Conservation (phyloP, 2,888 invertebrate species). For the Cataglyphis cursor region DNA sequence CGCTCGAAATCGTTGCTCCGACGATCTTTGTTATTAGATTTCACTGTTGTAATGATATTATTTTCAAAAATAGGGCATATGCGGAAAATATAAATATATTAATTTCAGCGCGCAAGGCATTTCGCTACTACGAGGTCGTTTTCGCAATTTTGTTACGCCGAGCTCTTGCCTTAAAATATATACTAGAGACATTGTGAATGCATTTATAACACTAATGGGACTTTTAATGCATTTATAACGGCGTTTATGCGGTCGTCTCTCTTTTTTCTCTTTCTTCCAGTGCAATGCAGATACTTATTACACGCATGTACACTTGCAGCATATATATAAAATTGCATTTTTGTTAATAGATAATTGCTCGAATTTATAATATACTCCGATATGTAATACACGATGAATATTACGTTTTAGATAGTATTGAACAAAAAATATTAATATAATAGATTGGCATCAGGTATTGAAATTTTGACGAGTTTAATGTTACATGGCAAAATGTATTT, state of each 20-base stretch:
- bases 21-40: neutral
- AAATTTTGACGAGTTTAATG: neutral
- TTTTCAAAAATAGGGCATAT: slow-evolving; percentile 26
- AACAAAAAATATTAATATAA: neutral
- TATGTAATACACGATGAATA: neutral
- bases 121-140: slow-evolving; percentile 52
- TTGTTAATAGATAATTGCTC: slow-evolving; percentile 46
- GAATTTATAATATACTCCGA: slow-evolving; percentile 30
- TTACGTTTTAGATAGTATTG: too few species aligned
- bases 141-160: slow-evolving; percentile 36
- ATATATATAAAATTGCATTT: slow-evolving; percentile 43
- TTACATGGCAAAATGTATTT: slow-evolving; percentile 1
- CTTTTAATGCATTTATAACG: slow-evolving; percentile 63
- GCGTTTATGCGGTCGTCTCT: slow-evolving; percentile 61
- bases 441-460: neutral
- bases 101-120: slow-evolving; percentile 35
- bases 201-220: slow-evolving; percentile 68
- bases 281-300: slow-evolving; percentile 43
- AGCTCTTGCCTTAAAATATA: slow-evolving; percentile 14
- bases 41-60: neutral
- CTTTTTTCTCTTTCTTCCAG: slow-evolving; percentile 18
- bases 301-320: neutral
- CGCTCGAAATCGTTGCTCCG: neutral
- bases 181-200: slow-evolving; percentile 25
- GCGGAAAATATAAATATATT: slow-evolving; percentile 45